Percentiles rank a stretch among this genome's conserved stretches.
Conservation (phyloP, 2,113 vertebrate genomes). For the Mustela nigripes region DNA sequence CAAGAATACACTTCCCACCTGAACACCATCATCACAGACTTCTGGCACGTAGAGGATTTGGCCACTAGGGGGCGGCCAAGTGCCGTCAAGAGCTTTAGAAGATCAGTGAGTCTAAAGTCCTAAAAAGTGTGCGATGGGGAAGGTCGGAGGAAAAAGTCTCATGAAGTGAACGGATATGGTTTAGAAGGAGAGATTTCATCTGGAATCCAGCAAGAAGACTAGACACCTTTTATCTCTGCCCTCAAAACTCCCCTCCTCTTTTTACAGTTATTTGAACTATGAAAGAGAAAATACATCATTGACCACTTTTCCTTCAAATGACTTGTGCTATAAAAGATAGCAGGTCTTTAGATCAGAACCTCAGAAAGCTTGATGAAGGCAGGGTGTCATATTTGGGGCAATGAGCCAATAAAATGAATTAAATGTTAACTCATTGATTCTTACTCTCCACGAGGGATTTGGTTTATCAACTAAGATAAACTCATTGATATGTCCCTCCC, state of each 20-base stretch:
- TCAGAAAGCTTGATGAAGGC: slow-evolving; percentile 28
- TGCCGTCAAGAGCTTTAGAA: not conserved
- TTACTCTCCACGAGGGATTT: not conserved
- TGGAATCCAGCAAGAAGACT: not conserved
- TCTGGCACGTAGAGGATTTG: not conserved
- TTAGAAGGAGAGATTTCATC: not conserved
- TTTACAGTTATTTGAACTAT: not conserved
- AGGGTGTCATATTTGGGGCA: not conserved
- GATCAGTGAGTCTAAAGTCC: not conserved
- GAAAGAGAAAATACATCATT: not conserved
- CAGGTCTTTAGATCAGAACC: slow-evolving; percentile 32
- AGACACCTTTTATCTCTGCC: not conserved
- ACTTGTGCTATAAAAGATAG: not conserved
- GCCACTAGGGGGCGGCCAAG: not conserved
- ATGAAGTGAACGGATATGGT: not conserved
- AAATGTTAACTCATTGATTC: not conserved
- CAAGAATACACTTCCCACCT: not conserved
- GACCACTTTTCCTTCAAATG: not conserved
- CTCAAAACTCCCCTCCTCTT: not conserved
- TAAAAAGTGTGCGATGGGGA: not conserved
- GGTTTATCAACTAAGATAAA: too few species aligned
- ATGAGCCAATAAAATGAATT: not conserved
- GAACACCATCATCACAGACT: not conserved
- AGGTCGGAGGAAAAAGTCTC: not conserved
- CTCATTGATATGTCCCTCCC: not conserved